These are phyloP conservation scores for Characodon lateralis DNA, from an alignment of 2,797 vertebrate species.

Conservation along the genomic window DNA sequence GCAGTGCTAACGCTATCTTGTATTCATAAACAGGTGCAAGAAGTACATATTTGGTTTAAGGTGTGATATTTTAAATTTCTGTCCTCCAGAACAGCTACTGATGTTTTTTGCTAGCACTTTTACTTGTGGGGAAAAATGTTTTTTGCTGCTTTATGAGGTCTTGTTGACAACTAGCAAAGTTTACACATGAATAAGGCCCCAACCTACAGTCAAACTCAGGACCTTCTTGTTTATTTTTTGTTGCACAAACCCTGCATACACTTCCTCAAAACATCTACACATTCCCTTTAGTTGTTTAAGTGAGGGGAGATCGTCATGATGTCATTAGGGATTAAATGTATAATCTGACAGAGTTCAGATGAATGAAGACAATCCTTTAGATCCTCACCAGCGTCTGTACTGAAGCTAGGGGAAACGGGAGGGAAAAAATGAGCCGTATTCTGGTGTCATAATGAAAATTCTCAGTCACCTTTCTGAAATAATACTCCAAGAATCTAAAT, in stretches of 20 bases:
- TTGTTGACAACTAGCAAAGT: not conserved
- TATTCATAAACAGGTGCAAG: not conserved
- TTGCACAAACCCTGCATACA: not conserved
- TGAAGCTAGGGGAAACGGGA: slow-evolving; percentile 13
- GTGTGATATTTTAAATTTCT: not conserved
- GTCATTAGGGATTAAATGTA: not conserved
- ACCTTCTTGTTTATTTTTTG: not conserved
- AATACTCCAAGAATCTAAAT: slow-evolving; percentile 44
- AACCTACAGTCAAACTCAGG: not conserved
- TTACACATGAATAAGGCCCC: not conserved
- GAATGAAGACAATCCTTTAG: not conserved
- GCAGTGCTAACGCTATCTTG: not conserved
- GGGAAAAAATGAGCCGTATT: slow-evolving; percentile 14
- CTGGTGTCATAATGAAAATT: slow-evolving; percentile 40
- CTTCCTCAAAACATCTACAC: not conserved
- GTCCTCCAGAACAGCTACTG: not conserved
- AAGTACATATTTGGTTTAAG: not conserved
- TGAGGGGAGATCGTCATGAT: not conserved
- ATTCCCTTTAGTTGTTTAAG: not conserved
- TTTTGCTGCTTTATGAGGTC: not conserved
- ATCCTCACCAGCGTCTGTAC: not conserved
- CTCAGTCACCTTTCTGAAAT: slow-evolving; percentile 34
- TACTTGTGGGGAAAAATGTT: not conserved
- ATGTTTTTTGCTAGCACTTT: not conserved
- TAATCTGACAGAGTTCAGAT: not conserved